Conservation (phyloP, 2,113 vertebrate species). For the Alaudala cheleensis region DNA sequence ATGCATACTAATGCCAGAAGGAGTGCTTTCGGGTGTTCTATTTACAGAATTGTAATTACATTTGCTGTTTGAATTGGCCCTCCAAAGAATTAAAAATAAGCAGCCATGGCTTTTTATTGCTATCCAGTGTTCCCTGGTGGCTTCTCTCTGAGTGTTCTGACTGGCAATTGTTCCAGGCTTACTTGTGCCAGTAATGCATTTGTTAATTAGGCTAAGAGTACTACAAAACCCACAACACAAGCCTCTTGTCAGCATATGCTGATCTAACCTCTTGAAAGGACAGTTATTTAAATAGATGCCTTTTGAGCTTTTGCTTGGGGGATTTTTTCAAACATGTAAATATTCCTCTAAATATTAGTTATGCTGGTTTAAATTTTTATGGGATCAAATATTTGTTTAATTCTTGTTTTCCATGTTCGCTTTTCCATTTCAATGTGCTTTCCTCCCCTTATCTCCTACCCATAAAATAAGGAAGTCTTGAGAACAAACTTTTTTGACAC, state of each 20-base stretch:
- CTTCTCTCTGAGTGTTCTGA: slow-evolving; percentile 34
- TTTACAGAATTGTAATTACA: slow-evolving; percentile 72
- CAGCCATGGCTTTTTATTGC: slow-evolving; percentile 43
- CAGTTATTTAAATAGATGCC: neutral
- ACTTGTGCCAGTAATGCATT: neutral
- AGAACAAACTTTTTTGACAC: neutral
- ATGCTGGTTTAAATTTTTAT: slow-evolving; percentile 55
- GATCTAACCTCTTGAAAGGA: slow-evolving; percentile 43
- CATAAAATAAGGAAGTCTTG: neutral
- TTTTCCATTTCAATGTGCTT: neutral
- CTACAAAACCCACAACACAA: slow-evolving; percentile 31
- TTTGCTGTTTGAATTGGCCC: slow-evolving; percentile 71
- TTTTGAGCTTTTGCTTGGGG: neutral
- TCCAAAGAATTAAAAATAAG: slow-evolving; percentile 69
- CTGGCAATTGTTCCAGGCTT: slow-evolving; percentile 49
- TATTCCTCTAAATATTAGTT: slow-evolving; percentile 43
- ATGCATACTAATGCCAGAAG: slow-evolving; percentile 59
- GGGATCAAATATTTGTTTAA: slow-evolving; percentile 48
- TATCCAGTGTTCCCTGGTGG: slow-evolving; percentile 51
- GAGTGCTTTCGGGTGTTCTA: slow-evolving; percentile 64
- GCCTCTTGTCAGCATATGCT: slow-evolving; percentile 4
- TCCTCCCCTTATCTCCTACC: neutral
- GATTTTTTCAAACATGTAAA: neutral
- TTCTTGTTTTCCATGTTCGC: neutral
- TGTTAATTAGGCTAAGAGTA: slow-evolving; percentile 39